Evolutionary conservation across 2,888 invertebrate species (phyloP).

Genomic region (Platypus cylindrus): DNA sequence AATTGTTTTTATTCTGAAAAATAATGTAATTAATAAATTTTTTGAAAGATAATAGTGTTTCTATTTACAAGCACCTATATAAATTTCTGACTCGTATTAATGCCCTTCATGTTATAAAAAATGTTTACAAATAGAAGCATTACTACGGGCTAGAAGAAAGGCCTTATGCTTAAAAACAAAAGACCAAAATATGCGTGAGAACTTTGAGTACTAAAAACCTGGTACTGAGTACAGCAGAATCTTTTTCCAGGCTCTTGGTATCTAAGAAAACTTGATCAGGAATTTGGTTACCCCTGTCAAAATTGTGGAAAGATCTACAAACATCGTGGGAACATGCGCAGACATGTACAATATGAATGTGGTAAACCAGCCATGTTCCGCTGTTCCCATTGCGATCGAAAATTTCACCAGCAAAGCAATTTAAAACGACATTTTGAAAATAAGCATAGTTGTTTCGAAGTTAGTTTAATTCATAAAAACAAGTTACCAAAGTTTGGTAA

Average conservation of each 20-base stretch:
- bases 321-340: constrained; percentile 62
- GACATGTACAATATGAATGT: constrained; percentile 55
- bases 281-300: constrained; percentile 40
- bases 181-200: constrained; percentile 11
- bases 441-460: constrained; percentile 21
- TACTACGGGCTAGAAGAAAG: no score
- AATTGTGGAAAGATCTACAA: constrained; percentile 74
- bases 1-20: no score
- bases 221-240: constrained; percentile 30
- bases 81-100: no score
- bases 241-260: constrained; percentile 34
- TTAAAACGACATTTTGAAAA: constrained; percentile 35
- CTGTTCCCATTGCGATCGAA: constrained; percentile 40
- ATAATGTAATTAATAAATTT: no score
- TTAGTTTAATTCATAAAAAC: constrained; percentile 7
- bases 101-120: no score
- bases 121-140: no score
- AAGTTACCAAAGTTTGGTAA: constrained; percentile 24
- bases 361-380: constrained; percentile 33
- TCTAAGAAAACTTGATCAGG: constrained; percentile 27
- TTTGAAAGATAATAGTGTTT: no score
- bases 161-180: constrained; percentile 9
- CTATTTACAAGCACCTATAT: no score
- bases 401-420: constrained; percentile 41
- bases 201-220: constrained; percentile 17